Conservation (phyloP, 1,140 invertebrate genomes). For the Diachasmimorpha longicaudata region DNA sequence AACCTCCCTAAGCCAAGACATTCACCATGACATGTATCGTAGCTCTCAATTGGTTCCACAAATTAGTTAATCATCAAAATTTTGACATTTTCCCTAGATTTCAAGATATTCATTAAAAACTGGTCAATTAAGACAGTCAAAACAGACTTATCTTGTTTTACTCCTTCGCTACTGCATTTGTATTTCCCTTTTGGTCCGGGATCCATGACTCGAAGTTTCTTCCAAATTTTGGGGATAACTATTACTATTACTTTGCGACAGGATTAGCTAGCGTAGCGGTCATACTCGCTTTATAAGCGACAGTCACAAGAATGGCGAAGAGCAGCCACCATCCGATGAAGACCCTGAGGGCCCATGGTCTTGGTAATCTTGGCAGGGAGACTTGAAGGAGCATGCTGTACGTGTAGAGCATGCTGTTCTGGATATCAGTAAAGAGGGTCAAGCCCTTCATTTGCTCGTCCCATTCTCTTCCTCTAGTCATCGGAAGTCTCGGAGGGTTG, state of each 20-base stretch:
- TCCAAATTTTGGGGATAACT: too few species aligned
- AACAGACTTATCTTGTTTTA: too few species aligned
- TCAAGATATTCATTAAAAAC: too few species aligned
- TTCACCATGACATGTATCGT: too few species aligned
- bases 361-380: slow-evolving; percentile 75
- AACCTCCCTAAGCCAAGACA: too few species aligned
- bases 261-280: slow-evolving; percentile 82
- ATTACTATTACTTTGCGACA: slow-evolving; percentile 65
- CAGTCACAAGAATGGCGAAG: slow-evolving; percentile 78
- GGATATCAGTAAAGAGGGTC: slow-evolving; percentile 73
- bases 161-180: too few species aligned
- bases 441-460: slow-evolving; percentile 54
- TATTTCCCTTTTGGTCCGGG: too few species aligned
- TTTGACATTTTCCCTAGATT: too few species aligned
- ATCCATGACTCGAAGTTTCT: too few species aligned
- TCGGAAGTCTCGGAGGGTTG: background rate
- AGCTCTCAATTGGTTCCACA: too few species aligned
- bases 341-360: slow-evolving; percentile 77
- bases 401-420: slow-evolving; percentile 77
- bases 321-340: slow-evolving; percentile 86
- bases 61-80: too few species aligned
- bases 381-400: slow-evolving; percentile 81
- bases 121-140: too few species aligned
- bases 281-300: slow-evolving; percentile 81
- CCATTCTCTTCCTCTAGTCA: slow-evolving; percentile 33